Evolutionary conservation across 2,797 vertebrate species (phyloP).

Genomic region (Bradypodion pumilum): DNA sequence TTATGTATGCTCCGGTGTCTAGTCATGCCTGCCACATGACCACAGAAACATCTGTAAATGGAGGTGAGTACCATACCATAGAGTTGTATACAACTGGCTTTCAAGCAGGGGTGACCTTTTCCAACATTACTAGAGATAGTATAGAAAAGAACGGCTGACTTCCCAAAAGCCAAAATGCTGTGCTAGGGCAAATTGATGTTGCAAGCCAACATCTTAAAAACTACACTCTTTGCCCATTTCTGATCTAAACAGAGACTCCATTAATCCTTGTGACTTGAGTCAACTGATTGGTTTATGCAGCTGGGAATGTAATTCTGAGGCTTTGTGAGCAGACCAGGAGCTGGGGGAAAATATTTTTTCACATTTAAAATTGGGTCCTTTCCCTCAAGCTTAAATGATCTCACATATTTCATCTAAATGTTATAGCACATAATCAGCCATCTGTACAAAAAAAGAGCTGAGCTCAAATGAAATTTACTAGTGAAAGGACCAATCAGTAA

Average conservation of each 20-base stretch:
- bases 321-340: conserved; percentile 17
- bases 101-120: too few relatives aligned
- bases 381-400: conserved; percentile 28
- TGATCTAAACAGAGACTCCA: not conserved
- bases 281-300: not conserved
- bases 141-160: not conserved
- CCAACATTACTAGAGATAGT: too few relatives aligned
- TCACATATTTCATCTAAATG: conserved; percentile 54
- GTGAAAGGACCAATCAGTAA: conserved; percentile 16
- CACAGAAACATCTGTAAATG: too few relatives aligned
- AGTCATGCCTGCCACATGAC: too few relatives aligned
- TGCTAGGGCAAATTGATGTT: too few relatives aligned
- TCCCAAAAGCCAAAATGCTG: not conserved
- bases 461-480: conserved; percentile 51
- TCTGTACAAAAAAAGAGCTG: conserved; percentile 14
- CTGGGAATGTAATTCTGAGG: conserved; percentile 14
- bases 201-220: too few relatives aligned
- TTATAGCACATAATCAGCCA: conserved; percentile 20
- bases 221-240: too few relatives aligned
- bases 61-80: too few relatives aligned
- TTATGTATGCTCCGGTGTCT: too few relatives aligned
- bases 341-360: conserved; percentile 21
- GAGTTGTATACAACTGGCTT: too few relatives aligned
- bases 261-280: too few relatives aligned
- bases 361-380: conserved; percentile 27